These are phyloP conservation scores for Tenrec ecaudatus DNA, from an alignment of 2,113 vertebrate species.

Conservation along the genomic window DNA sequence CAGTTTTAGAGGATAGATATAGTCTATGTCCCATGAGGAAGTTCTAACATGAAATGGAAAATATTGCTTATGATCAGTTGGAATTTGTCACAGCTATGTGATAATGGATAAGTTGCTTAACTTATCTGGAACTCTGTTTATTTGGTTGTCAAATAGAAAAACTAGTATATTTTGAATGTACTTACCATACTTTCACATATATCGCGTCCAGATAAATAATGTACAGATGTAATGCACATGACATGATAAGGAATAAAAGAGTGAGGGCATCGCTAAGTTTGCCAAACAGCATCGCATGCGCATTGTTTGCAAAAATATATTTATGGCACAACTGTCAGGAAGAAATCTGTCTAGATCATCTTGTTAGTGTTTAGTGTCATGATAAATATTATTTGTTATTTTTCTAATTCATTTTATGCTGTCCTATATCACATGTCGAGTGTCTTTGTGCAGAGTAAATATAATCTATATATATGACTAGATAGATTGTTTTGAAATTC, in stretches of 20 bases:
- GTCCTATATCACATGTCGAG: background rate
- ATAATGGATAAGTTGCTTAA: background rate
- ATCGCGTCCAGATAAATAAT: background rate
- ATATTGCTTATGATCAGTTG: background rate
- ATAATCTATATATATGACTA: no score
- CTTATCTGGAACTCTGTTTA: background rate
- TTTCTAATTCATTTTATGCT: background rate
- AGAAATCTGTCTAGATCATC: background rate
- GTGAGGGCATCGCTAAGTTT: no score
- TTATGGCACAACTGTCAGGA: background rate
- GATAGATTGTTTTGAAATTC: constrained; percentile 24
- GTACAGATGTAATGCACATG: background rate
- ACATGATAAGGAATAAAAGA: no score
- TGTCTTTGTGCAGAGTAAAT: background rate
- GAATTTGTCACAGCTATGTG: background rate
- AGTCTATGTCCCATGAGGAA: background rate
- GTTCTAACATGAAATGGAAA: background rate
- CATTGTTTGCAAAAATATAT: background rate
- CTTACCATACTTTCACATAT: background rate
- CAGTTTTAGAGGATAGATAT: background rate
- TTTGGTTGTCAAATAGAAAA: background rate
- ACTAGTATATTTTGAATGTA: background rate
- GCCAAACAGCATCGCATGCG: no score
- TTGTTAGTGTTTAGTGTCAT: background rate
- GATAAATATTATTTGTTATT: background rate